Evolutionary conservation across 2,888 invertebrate genomes (phyloP).

Genomic region (Lysandra bellargus): DNA sequence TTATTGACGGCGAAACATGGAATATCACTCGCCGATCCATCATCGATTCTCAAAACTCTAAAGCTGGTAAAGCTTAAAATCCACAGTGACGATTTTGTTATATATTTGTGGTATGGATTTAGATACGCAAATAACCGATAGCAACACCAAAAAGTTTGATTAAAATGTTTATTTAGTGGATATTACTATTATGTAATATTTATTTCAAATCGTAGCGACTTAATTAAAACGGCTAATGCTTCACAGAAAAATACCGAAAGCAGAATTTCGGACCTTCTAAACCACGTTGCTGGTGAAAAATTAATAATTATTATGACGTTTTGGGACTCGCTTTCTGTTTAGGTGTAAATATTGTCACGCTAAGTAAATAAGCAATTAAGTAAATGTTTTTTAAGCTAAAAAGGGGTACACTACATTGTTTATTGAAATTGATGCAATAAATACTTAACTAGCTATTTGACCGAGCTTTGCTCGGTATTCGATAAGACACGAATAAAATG

Average conservation of each 20-base stretch:
- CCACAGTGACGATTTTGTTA: not conserved
- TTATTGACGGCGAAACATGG: not conserved
- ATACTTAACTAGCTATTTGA: not conserved
- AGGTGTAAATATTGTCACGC: no score
- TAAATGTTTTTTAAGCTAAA: no score
- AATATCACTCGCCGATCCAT: slow-evolving; percentile 19
- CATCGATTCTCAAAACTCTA: not conserved
- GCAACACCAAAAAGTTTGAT: not conserved
- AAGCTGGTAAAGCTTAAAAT: not conserved
- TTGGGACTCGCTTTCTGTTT: no score
- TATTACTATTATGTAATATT: no score
- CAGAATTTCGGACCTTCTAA: no score
- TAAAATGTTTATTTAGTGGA: not conserved
- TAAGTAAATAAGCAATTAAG: no score
- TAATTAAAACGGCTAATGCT: no score
- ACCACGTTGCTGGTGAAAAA: not conserved
- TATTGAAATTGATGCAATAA: not conserved
- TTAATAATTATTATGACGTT: not conserved
- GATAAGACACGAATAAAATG: no score
- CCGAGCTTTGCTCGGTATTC: no score
- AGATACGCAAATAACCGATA: not conserved
- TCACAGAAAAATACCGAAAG: no score
- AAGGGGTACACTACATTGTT: no score
- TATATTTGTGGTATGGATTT: not conserved
- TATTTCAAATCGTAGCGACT: no score